These are phyloP conservation scores for Nothocercus julius DNA, from an alignment of 2,113 vertebrate genomes.

Conservation along the genomic window DNA sequence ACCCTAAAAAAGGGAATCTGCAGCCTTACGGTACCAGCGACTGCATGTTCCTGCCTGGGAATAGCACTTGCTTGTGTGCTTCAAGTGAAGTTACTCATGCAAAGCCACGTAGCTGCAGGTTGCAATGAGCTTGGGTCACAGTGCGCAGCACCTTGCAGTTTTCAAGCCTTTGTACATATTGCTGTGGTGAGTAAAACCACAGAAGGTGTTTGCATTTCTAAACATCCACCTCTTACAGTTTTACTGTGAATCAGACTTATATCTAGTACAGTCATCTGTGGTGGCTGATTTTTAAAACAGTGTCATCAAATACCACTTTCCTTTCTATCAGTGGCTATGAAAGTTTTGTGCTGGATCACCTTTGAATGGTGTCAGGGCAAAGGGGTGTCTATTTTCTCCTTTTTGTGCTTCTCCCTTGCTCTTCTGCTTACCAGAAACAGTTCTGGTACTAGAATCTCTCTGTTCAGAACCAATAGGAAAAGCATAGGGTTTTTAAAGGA, in stretches of 20 bases:
- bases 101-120: not conserved
- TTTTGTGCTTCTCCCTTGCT: not conserved
- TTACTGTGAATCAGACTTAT: not conserved
- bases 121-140: not conserved
- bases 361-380: not conserved
- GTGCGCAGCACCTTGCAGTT: not conserved
- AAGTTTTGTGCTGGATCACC: not conserved
- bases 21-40: not conserved
- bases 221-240: not conserved
- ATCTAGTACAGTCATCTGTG: fast-evolving
- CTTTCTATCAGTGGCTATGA: not conserved
- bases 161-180: not conserved
- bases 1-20: not conserved
- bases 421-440: not conserved
- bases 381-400: not conserved
- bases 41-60: not conserved
- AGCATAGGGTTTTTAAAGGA: not conserved
- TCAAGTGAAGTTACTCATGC: not conserved
- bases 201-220: not conserved
- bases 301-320: not conserved
- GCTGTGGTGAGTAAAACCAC: not conserved
- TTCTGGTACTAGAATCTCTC: not conserved
- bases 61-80: not conserved
- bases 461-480: not conserved
- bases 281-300: not conserved